Evolutionary conservation across 2,888 invertebrate species (phyloP).

Genomic region (Ischnus inquisitorius): DNA sequence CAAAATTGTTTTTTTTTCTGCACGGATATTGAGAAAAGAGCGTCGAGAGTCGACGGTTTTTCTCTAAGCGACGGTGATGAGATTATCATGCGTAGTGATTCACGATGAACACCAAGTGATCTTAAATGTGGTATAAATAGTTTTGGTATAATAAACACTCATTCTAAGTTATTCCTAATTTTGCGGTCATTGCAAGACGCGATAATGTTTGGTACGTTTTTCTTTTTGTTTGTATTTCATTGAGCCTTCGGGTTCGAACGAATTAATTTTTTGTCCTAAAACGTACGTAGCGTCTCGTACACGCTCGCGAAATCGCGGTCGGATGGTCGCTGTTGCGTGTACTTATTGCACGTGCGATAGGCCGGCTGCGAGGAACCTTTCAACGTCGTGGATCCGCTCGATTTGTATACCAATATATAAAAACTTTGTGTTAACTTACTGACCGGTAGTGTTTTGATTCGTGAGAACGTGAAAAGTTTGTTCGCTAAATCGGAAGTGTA

Average conservation of each 20-base stretch:
- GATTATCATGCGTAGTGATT: neutral
- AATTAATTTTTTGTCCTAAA: slow-evolving; percentile 45
- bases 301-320: neutral
- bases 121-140: slow-evolving; percentile 47
- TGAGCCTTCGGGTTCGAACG: slow-evolving; percentile 50
- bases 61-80: neutral
- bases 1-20: neutral
- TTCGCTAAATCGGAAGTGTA: slow-evolving; percentile 21
- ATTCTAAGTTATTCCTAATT: slow-evolving; percentile 38
- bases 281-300: slow-evolving; percentile 1
- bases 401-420: slow-evolving; percentile 28
- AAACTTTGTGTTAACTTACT: slow-evolving; percentile 20
- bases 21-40: neutral
- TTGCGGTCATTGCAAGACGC: slow-evolving; percentile 38
- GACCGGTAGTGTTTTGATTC: neutral
- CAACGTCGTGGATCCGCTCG: slow-evolving; percentile 53
- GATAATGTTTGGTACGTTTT: slow-evolving; percentile 31
- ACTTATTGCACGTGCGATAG: slow-evolving; percentile 19
- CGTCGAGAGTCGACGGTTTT: neutral
- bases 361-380: slow-evolving; percentile 2
- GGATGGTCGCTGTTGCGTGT: neutral
- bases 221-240: neutral
- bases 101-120: slow-evolving; percentile 20
- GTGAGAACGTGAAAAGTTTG: neutral
- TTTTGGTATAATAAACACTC: slow-evolving; percentile 27